A percentile compares a stretch with the other conserved stretches of the same genome.
These are phyloP conservation scores for Hermodice carunculata DNA, from an alignment of 2,888 invertebrate species.

Conservation along the genomic window DNA sequence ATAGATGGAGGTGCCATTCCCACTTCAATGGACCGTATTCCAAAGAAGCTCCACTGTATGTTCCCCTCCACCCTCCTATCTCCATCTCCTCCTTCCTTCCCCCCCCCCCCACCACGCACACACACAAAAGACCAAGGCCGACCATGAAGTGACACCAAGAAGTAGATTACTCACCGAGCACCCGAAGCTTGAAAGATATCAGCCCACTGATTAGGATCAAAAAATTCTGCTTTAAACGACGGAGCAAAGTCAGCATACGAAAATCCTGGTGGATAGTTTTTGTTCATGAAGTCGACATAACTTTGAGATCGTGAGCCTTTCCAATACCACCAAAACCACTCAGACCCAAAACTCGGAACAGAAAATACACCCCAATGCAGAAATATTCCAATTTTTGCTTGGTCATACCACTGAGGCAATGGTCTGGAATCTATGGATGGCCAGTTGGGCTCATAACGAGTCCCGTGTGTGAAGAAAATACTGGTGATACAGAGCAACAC, in stretches of 20 bases:
- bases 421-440: conserved; percentile 69
- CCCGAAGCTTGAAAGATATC: conserved; percentile 85
- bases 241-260: conserved; percentile 92
- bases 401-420: conserved; percentile 70
- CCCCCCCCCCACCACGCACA: no score
- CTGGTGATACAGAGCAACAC: no score
- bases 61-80: no score
- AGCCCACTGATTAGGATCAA: conserved; percentile 86
- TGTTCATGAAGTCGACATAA: conserved; percentile 79
- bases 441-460: conserved; percentile 64
- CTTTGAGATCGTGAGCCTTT: conserved; percentile 59
- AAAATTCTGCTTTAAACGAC: conserved; percentile 88
- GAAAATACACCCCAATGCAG: conserved; percentile 72
- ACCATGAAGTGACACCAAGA: no score
- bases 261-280: conserved; percentile 86
- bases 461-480: no score
- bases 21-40: no score
- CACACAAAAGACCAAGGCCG: no score
- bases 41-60: no score
- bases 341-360: conserved; percentile 70
- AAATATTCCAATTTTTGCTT: conserved; percentile 71
- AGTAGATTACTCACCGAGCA: conserved; percentile 81
- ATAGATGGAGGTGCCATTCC: no score
- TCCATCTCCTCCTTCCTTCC: no score
- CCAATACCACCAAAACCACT: conserved; percentile 95